Evolutionary conservation across 2,888 invertebrate genomes (phyloP), one percentile per base, ranked within the genome.

Genomic region (Acanthoscelides obtectus): DNA sequence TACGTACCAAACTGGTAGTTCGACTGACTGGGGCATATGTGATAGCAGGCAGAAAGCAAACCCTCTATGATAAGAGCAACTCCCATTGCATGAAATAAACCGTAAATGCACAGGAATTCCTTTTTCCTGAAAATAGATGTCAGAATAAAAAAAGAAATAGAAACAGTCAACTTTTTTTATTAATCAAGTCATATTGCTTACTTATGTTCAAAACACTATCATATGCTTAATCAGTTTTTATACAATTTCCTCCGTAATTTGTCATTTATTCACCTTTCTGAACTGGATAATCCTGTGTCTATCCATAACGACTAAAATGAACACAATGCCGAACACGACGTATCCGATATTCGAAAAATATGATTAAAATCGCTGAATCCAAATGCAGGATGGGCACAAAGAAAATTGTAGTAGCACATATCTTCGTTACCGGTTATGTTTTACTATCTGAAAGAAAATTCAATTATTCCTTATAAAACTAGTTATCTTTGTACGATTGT

Each of bases 1-100:
- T 69, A 73, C 89, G 85, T 83, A 96, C 95, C 96, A 84, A 96
- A 96, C 83, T 96, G 96, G 84, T 95, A 96, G 86, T 96, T 96
- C 80, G 93, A 92, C 81, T 93, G 92, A 85, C 92, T 95, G 0
- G 96, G 96, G 78, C 96, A 96, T 69, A 96, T 91, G 80, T 96
- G 96, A 84, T 97, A 97, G 84, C 94, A 94, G 0, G 90, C 95
- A 6, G 95, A 95, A 27, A 96, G 88, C 0, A 95, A 80, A 0
- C 96, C 96, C 86, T 96, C 96, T 91, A 96, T 94, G 72, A 92
- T 90, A 19, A 96, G 87, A 0, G 94, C 94, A 67, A 92, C 86
- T 0, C 95, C 96, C 93, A 96, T 93, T 0, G 95, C 92, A 85
- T 96, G 95, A 83, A 92, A 93, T 22, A 96, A 84, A 0, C 96